Base-by-base conservation (phyloP, 1,140 invertebrate species). In the Drosophila arizonae region DNA sequence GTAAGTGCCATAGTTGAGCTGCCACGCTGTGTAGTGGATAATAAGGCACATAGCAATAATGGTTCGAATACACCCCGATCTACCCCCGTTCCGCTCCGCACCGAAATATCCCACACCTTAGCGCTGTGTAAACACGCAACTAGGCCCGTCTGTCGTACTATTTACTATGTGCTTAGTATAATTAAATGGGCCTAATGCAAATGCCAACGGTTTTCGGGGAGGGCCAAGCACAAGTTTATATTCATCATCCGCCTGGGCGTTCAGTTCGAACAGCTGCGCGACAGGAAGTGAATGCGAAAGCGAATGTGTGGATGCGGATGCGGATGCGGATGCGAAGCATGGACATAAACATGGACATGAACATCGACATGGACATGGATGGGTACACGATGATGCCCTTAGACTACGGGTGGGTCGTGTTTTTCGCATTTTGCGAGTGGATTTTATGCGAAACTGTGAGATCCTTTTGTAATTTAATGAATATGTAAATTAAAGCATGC, bases 111-210 rank as follows among this genome's bases (percentile, higher is more conserved):
- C 21, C 46, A 1, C 46, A 48, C 17, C 11, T 48, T 21, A 6
- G 13, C 13, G 24, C 26, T 66, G 81, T 77, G 66, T 77, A 77
- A 77, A 77, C 79, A 81, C 6, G 43, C 58, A 61, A 58, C 74
- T 45, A 51, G 13, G 52, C 61, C 57, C 65, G 64, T 1, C 43
- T 71, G 72, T 79, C 62, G 77, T 88, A 24, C 21, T 24, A 88
- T 87, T 87, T 87, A 88, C 84, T 84, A 72, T 89, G 84, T 87
- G 88, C 84, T 87, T 88, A 87, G 84, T 87, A 88, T 87, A 87
- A 87, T 87, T 87, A 88, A 87, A 87, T 88, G 77, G 84, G 67
- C 77, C 79, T 82, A 88, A 88, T 88, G 84, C 84, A 87, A 82
- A 87, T 87, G 71, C 65, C 57, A 30, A 68, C 28, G 24, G 28